These are phyloP conservation scores for Phengaris alcon DNA, from an alignment of 2,888 invertebrate species.

Conservation along the genomic window DNA sequence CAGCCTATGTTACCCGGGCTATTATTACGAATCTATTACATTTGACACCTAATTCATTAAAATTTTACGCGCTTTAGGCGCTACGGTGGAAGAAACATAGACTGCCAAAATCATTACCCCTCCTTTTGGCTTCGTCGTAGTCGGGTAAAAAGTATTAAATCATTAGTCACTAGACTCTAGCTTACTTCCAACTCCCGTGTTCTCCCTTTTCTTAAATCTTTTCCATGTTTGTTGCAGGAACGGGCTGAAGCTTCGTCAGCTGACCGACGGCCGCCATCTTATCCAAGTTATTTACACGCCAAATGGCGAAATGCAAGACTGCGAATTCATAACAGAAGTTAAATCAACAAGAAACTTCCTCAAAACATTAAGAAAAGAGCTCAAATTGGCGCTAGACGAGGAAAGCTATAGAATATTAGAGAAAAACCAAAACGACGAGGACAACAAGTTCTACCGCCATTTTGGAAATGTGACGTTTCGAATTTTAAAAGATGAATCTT, in stretches of 20 bases:
- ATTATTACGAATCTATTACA: too few species aligned
- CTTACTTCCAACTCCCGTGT: too few species aligned
- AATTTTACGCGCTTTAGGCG: too few species aligned
- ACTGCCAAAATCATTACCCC: too few species aligned
- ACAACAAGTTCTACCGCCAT: conserved; percentile 63
- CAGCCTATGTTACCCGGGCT: too few species aligned
- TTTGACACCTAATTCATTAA: too few species aligned
- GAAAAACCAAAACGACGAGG: conserved; percentile 46
- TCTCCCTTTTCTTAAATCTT: neutral
- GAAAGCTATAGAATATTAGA: conserved; percentile 56
- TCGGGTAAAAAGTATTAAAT: too few species aligned
- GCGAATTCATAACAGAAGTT: conserved; percentile 81
- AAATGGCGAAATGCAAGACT: conserved; percentile 81
- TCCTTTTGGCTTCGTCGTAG: too few species aligned
- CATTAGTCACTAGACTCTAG: too few species aligned
- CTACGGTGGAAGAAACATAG: too few species aligned
- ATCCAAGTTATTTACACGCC: conserved; percentile 84
- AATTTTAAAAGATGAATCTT: conserved; percentile 65
- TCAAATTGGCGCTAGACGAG: conserved; percentile 68
- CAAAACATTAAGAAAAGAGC: conserved; percentile 77
- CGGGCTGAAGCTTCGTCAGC: conserved; percentile 81
- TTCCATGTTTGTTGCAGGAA: conserved; percentile 63
- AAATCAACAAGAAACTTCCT: conserved; percentile 80
- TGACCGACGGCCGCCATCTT: conserved; percentile 83
- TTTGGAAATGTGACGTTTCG: conserved; percentile 78